A percentile compares a stretch with the other conserved stretches of the same genome.
Evolutionary conservation across 1,140 invertebrate species (phyloP).

Genomic region (Parasteatoda tepidariorum): DNA sequence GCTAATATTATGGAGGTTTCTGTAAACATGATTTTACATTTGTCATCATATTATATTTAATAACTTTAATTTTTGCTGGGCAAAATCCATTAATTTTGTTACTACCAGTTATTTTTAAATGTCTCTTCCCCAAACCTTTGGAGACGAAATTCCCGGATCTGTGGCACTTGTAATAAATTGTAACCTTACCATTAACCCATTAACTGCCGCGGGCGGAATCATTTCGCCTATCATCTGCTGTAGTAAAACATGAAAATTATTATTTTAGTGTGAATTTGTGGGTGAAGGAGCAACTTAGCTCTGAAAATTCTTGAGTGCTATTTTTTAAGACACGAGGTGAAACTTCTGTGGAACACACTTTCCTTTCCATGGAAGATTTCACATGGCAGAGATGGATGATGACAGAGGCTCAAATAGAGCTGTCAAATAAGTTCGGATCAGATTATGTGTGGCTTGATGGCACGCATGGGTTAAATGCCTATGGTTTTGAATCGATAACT

Average conservation of each 20-base stretch:
- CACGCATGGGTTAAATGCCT: slow-evolving; percentile 3
- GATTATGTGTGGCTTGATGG: slow-evolving; percentile 18
- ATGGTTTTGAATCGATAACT: slow-evolving; percentile 5
- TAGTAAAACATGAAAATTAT: background rate
- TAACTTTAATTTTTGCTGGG: too few relatives aligned
- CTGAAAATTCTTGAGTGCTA: background rate
- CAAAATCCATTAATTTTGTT: too few relatives aligned
- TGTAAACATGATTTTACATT: too few relatives aligned
- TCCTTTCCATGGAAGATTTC: slow-evolving; percentile 2
- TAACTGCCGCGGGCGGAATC: background rate
- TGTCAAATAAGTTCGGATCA: background rate
- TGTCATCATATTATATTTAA: too few relatives aligned
- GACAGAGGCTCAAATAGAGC: background rate
- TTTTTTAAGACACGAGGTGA: background rate
- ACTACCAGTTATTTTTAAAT: too few relatives aligned
- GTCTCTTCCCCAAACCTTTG: too few relatives aligned
- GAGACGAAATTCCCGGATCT: background rate
- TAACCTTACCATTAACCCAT: background rate
- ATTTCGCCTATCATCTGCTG: background rate
- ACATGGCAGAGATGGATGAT: background rate
- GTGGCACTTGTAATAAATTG: background rate
- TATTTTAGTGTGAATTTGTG: background rate
- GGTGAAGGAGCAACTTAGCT: background rate
- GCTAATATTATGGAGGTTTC: too few relatives aligned
- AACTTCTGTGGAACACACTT: background rate